Conservation (phyloP, 2,113 vertebrate species). For the Pelvicachromis taeniatus region DNA sequence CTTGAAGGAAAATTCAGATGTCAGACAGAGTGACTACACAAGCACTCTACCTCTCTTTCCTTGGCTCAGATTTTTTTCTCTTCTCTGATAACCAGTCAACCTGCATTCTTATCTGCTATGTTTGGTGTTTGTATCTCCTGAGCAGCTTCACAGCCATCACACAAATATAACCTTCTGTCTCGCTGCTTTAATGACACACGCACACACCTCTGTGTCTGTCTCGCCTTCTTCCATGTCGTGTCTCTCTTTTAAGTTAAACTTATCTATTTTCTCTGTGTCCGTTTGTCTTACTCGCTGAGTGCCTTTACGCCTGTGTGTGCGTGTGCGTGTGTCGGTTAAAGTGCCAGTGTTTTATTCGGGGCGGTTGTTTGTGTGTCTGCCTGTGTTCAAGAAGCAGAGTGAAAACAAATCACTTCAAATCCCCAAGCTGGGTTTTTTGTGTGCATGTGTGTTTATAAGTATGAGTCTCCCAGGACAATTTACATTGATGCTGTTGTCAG, state of each 20-base stretch:
- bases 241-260: constrained; percentile 19
- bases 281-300: not conserved
- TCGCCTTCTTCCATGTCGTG: not conserved
- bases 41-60: not conserved
- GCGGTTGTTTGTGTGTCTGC: not conserved
- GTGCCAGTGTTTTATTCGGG: not conserved
- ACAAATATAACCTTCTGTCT: constrained; percentile 18
- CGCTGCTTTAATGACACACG: constrained; percentile 3
- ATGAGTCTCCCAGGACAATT: constrained; percentile 36
- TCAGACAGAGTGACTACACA: constrained; percentile 10
- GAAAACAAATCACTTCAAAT: constrained; percentile 47
- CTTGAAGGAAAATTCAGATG: constrained; percentile 4
- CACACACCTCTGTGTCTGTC: not conserved
- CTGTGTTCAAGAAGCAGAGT: constrained; percentile 5
- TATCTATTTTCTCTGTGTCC: constrained; percentile 5
- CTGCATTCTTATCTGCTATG: constrained; percentile 31
- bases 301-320: not conserved
- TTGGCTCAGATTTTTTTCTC: constrained; percentile 9
- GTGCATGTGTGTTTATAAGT: not conserved
- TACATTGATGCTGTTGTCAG: constrained; percentile 40
- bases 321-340: not conserved
- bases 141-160: not conserved
- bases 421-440: not conserved
- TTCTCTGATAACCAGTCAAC: constrained; percentile 43
- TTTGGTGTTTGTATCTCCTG: constrained; percentile 36